Evolutionary conservation across 2,888 invertebrate species (phyloP).

Genomic region (Busseola fusca): DNA sequence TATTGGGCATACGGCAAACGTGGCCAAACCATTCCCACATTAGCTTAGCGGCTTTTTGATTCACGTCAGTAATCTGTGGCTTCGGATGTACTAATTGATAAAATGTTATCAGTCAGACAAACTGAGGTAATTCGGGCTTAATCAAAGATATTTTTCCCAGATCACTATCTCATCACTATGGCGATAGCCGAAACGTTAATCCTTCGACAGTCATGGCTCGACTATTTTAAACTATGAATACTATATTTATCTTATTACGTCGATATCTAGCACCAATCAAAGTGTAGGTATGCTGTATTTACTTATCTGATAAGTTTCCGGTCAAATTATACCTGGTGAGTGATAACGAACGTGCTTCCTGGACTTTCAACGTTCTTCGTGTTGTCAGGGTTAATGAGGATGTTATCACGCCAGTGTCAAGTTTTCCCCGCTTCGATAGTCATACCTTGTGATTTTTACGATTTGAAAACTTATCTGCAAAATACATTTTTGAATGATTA

Average conservation of each 20-base stretch:
- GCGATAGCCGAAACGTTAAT: constrained; percentile 23
- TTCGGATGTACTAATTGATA: background rate
- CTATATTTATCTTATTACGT: constrained; percentile 42
- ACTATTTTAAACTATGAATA: constrained; percentile 9
- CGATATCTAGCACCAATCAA: constrained; percentile 33
- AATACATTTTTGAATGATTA: background rate
- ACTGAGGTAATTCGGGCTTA: constrained; percentile 31
- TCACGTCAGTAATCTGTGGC: too few relatives aligned
- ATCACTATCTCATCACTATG: constrained; percentile 26
- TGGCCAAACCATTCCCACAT: too few relatives aligned
- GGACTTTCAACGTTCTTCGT: constrained; percentile 51
- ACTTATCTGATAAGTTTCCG: constrained; percentile 49
- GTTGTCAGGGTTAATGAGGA: constrained; percentile 46
- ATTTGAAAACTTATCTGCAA: background rate
- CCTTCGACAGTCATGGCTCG: constrained; percentile 22
- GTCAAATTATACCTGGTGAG: constrained; percentile 32
- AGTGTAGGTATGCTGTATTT: background rate
- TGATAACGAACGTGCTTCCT: constrained; percentile 57
- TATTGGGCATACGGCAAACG: too few relatives aligned
- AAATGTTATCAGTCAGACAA: constrained; percentile 34
- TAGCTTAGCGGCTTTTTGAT: too few relatives aligned
- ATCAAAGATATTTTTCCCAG: background rate
- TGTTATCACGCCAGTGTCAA: constrained; percentile 44
- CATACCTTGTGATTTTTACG: constrained; percentile 17
- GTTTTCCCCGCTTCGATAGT: constrained; percentile 25